These are phyloP conservation scores for Tachina grossa DNA, from an alignment of 2,888 invertebrate species.

Conservation along the genomic window DNA sequence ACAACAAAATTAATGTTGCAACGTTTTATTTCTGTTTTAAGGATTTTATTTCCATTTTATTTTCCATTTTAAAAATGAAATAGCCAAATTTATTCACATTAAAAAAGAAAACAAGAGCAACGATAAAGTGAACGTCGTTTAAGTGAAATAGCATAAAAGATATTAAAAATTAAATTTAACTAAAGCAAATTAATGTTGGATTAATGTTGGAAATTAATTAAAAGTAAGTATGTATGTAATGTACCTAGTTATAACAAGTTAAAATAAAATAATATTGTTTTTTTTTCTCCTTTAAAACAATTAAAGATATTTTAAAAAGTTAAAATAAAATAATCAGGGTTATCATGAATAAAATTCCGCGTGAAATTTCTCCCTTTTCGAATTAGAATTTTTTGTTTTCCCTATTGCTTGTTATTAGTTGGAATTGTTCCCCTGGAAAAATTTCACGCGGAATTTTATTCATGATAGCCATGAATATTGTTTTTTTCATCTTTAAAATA, in stretches of 20 bases:
- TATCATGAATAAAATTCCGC: too few species aligned
- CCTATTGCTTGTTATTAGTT: too few species aligned
- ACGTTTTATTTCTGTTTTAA: slow-evolving; percentile 11
- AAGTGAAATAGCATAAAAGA: neutral
- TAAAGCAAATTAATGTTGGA: neutral
- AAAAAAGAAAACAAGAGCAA: neutral
- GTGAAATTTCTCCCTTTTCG: too few species aligned
- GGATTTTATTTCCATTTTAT: neutral
- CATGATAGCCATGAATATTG: too few species aligned
- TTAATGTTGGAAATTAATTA: neutral
- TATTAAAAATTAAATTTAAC: slow-evolving; percentile 13
- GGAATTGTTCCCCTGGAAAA: too few species aligned
- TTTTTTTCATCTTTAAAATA: too few species aligned
- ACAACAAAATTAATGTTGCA: neutral
- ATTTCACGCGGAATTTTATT: too few species aligned
- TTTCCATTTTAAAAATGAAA: slow-evolving; percentile 2
- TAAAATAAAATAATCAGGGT: too few species aligned
- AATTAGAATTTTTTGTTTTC: too few species aligned
- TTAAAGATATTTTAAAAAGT: too few species aligned
- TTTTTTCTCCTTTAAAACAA: too few species aligned
- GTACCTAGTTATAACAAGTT: too few species aligned
- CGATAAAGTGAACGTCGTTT: slow-evolving; percentile 1
- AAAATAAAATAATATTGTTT: neutral
- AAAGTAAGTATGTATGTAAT: slow-evolving; percentile 38
- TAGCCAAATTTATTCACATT: neutral